These are phyloP conservation scores for Pithys albifrons DNA, from an alignment of 2,113 vertebrate species.

Conservation along the genomic window DNA sequence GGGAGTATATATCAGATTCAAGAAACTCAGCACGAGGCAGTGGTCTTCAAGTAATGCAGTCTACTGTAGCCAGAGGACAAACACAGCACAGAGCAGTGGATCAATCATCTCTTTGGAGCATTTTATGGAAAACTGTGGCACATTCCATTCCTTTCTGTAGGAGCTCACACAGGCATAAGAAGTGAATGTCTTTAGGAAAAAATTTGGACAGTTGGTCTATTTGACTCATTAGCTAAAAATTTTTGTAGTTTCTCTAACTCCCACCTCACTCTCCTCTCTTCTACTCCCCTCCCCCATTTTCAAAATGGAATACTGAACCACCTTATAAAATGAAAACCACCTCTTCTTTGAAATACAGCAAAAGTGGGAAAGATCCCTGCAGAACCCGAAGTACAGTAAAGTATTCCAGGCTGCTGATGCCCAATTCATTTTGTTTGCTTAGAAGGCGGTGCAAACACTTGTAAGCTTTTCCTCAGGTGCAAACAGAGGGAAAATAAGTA, in stretches of 20 bases:
- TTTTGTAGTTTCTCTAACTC: neutral
- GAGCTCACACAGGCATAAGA: slow-evolving; percentile 17
- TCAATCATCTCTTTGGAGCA: neutral
- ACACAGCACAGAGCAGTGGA: neutral
- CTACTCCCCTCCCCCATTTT: neutral
- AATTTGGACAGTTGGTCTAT: slow-evolving; percentile 7
- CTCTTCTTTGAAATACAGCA: neutral
- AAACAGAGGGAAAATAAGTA: slow-evolving; percentile 51
- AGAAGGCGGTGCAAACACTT: slow-evolving; percentile 26
- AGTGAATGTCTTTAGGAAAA: slow-evolving; percentile 9
- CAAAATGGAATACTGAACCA: neutral
- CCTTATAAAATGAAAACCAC: neutral
- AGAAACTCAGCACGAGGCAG: neutral
- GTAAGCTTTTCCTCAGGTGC: slow-evolving; percentile 60
- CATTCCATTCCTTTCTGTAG: slow-evolving; percentile 37
- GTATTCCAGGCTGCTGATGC: neutral
- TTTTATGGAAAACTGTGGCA: neutral
- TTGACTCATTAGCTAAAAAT: slow-evolving; percentile 30
- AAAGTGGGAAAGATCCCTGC: neutral
- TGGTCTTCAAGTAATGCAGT: neutral
- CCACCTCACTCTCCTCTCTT: neutral
- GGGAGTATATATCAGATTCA: neutral
- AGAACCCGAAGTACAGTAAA: neutral
- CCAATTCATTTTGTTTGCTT: slow-evolving; percentile 6
- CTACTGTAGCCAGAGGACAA: neutral